Conservation (phyloP, 92 coral and sea anemone species). For the Heteractis magnifica region DNA sequence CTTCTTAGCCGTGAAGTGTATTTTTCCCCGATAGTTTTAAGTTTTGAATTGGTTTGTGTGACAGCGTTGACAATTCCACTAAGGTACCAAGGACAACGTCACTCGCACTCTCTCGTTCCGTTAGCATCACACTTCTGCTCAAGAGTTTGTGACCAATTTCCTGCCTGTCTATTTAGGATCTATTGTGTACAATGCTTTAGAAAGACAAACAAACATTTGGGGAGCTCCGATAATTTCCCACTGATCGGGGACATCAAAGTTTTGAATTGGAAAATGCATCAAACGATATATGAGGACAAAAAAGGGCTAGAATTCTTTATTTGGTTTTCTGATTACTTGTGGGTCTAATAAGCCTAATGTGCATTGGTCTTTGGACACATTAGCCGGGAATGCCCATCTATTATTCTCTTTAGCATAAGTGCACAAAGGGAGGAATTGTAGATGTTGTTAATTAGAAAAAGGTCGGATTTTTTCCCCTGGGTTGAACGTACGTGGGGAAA, state of each 20-base stretch:
- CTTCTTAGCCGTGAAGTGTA: neutral
- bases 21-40: neutral
- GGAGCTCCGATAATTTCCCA: conserved; percentile 25
- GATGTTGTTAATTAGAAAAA: neutral
- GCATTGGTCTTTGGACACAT: neutral
- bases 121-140: conserved; percentile 21
- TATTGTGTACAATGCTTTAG: conserved; percentile 1
- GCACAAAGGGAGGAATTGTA: neutral
- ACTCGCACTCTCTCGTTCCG: neutral
- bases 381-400: neutral
- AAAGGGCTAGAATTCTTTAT: neutral
- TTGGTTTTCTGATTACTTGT: neutral
- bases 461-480: neutral
- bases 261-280: neutral
- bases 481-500: neutral
- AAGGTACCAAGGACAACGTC: neutral
- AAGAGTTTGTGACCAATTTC: conserved; percentile 32
- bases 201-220: conserved; percentile 37
- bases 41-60: too few species aligned
- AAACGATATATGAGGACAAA: neutral
- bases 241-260: conserved; percentile 34
- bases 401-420: neutral
- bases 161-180: conserved; percentile 4
- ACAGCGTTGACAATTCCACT: too few species aligned
- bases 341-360: neutral